Evolutionary conservation across 2,888 invertebrate genomes (phyloP).

Genomic region (Tipula vernalis): DNA sequence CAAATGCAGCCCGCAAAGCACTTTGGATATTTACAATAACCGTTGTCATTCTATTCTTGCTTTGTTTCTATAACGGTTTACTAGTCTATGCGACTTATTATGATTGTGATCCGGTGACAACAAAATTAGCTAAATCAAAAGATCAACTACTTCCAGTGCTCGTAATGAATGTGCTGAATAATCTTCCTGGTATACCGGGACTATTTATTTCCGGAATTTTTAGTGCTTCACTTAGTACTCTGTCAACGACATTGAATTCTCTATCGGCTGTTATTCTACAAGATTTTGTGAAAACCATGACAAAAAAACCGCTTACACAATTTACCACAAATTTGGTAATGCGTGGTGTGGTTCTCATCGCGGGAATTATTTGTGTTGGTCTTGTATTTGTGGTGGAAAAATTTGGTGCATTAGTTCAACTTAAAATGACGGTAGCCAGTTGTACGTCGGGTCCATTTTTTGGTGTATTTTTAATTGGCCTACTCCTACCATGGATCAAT

Average conservation of each 20-base stretch:
- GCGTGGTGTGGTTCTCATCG: constrained; percentile 51
- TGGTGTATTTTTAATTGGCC: constrained; percentile 57
- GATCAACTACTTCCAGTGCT: constrained; percentile 73
- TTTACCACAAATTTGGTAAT: constrained; percentile 44
- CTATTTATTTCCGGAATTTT: constrained; percentile 60
- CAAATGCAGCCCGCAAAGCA: constrained; percentile 28
- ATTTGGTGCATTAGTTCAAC: constrained; percentile 53
- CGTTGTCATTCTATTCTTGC: constrained; percentile 23
- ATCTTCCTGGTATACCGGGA: constrained; percentile 70
- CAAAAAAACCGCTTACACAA: constrained; percentile 41
- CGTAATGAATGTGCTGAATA: constrained; percentile 71
- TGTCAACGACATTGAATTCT: neutral
- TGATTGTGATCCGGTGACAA: constrained; percentile 66
- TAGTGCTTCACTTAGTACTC: neutral
- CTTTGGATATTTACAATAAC: constrained; percentile 53
- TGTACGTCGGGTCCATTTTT: constrained; percentile 55
- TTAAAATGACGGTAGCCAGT: constrained; percentile 48
- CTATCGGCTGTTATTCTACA: constrained; percentile 29
- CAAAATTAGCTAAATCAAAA: constrained; percentile 60
- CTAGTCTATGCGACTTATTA: neutral
- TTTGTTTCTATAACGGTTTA: neutral
- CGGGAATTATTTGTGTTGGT: constrained; percentile 51
- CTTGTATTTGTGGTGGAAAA: constrained; percentile 56
- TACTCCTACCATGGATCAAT: constrained; percentile 26
- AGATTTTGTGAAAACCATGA: constrained; percentile 60